Percentiles rank a stretch among this genome's conserved stretches.
Evolutionary conservation across 2,113 vertebrate genomes (phyloP).

Genomic region (Pedetes capensis): DNA sequence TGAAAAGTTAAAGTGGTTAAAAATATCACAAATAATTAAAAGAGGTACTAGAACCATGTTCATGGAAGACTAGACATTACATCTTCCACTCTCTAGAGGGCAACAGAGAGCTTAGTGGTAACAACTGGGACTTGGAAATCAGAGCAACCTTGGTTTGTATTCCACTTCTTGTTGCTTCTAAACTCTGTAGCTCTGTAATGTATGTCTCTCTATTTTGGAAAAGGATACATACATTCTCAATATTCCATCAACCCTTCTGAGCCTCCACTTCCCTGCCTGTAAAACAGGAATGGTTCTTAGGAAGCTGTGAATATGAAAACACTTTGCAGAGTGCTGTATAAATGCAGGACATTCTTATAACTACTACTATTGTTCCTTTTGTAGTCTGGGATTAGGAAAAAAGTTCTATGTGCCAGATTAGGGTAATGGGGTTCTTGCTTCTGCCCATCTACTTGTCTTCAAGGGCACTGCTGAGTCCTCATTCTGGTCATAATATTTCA

Average conservation of each 20-base stretch:
- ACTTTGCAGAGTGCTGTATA: neutral
- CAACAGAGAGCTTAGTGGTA: neutral
- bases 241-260: neutral
- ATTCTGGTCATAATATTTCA: neutral
- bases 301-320: neutral
- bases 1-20: neutral
- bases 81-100: neutral
- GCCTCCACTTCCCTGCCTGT: neutral
- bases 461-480: neutral
- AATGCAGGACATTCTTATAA: neutral
- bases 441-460: neutral
- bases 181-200: neutral
- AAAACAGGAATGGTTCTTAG: neutral
- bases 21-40: neutral
- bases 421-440: neutral
- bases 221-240: no score
- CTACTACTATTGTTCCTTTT: no score
- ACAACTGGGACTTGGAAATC: neutral
- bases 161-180: neutral
- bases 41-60: slow-evolving; percentile 15
- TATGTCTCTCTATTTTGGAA: neutral
- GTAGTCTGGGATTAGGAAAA: neutral
- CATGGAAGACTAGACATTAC: neutral
- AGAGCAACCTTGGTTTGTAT: neutral
- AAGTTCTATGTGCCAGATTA: neutral